phyloP scores from a whole-genome alignment of 2,888 invertebrate species.

The Hypolimnas misippus region DNA sequence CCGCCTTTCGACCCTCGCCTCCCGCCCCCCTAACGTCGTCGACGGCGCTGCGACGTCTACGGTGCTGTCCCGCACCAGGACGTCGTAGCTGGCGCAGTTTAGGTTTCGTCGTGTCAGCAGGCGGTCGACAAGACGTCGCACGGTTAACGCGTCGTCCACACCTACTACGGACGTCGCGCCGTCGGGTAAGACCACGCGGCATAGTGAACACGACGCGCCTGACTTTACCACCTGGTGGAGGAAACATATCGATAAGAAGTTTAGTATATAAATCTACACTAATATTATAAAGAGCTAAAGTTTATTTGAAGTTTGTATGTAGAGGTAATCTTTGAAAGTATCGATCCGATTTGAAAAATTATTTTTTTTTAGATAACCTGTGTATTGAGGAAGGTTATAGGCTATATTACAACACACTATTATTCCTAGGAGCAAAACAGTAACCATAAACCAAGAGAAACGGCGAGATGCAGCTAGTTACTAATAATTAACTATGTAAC shows the following conservation, averaged over 20 bases:
- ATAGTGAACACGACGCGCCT: constrained; percentile 72
- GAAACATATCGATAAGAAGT: too few species aligned
- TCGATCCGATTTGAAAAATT: too few species aligned
- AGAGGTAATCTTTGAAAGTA: too few species aligned
- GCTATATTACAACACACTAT: too few species aligned
- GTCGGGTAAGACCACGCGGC: constrained; percentile 94
- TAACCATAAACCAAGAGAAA: too few species aligned
- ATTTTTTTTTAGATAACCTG: too few species aligned
- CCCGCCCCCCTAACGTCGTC: constrained; percentile 90
- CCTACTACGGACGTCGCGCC: constrained; percentile 96
- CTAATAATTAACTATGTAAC: too few species aligned
- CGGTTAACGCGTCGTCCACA: constrained; percentile 89
- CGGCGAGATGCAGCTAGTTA: too few species aligned
- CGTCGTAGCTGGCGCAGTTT: constrained; percentile 91
- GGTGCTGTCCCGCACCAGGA: constrained; percentile 80
- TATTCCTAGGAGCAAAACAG: too few species aligned
- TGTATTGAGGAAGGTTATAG: too few species aligned
- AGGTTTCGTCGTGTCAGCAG: constrained; percentile 93
- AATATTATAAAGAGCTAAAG: not conserved
- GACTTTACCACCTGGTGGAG: constrained; percentile 74
- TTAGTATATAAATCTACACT: too few species aligned
- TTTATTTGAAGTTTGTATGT: too few species aligned
- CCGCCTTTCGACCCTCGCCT: constrained; percentile 93
- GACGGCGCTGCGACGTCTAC: constrained; percentile 89
- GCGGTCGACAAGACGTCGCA: constrained; percentile 90